Percentiles rank a stretch among this genome's conserved stretches.
Conservation (phyloP, 2,888 invertebrate species). For the Oasisia sp. region DNA sequence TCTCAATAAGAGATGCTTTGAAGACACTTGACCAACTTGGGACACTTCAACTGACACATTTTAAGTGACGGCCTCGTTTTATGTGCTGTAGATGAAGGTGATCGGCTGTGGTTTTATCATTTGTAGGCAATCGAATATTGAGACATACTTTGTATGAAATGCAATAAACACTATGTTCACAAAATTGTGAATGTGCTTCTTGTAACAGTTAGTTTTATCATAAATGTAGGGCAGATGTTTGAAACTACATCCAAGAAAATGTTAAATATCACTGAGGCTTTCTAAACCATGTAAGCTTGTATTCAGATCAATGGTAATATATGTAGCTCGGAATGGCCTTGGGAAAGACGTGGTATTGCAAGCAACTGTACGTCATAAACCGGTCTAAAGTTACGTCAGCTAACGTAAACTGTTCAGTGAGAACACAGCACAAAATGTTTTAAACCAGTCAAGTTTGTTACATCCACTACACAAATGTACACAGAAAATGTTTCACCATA, state of each 20-base stretch:
- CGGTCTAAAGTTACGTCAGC: too few species aligned
- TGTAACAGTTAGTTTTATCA: neutral
- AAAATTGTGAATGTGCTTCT: slow-evolving; percentile 6
- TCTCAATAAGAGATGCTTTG: neutral
- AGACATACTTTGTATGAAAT: slow-evolving; percentile 7
- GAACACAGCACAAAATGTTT: neutral
- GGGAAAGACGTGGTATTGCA: too few species aligned
- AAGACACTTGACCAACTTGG: neutral
- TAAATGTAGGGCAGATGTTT: neutral
- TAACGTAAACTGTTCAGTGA: too few species aligned
- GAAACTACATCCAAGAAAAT: neutral
- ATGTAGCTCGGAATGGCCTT: too few species aligned
- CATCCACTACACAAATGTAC: neutral
- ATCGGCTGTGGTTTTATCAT: neutral
- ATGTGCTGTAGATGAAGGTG: neutral
- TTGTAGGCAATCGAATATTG: neutral
- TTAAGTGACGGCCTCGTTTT: neutral
- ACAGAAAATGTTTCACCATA: neutral
- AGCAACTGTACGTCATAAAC: too few species aligned
- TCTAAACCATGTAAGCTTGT: neutral
- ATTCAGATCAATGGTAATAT: too few species aligned
- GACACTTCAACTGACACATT: neutral
- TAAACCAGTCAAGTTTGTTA: neutral
- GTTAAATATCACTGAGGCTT: neutral
- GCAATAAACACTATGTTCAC: slow-evolving; percentile 17